These are phyloP conservation scores for Agraylea sexmaculata DNA, from an alignment of 1,140 invertebrate species.

Conservation along the genomic window DNA sequence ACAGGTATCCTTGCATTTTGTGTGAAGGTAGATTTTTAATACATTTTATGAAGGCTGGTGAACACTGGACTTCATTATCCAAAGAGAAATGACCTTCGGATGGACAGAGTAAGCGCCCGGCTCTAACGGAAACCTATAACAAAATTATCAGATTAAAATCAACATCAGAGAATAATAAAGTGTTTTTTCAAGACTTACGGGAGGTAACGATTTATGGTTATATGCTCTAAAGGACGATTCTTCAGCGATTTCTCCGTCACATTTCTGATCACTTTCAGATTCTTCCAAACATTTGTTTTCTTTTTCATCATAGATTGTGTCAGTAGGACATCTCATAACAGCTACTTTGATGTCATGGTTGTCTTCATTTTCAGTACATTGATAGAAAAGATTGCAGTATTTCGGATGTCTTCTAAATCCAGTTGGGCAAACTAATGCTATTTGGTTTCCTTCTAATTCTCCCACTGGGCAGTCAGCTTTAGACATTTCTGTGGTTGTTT, in stretches of 20 bases:
- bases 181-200: conserved; percentile 39
- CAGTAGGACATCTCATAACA: conserved; percentile 60
- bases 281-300: conserved; percentile 57
- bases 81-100: conserved; percentile 55
- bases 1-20: conserved; percentile 54
- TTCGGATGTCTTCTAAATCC: conserved; percentile 72
- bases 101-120: conserved; percentile 48
- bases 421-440: conserved; percentile 61
- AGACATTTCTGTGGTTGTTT: conserved; percentile 24
- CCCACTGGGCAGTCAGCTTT: conserved; percentile 33
- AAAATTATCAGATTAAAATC: conserved; percentile 18
- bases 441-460: conserved; percentile 49
- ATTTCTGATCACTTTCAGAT: conserved; percentile 42
- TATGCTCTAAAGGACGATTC: conserved; percentile 42
- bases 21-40: conserved; percentile 33
- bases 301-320: conserved; percentile 58
- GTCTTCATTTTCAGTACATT: conserved; percentile 54
- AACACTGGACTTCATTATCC: conserved; percentile 49
- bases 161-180: conserved; percentile 15
- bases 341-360: conserved; percentile 59
- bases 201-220: conserved; percentile 38
- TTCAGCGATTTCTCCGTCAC: conserved; percentile 41
- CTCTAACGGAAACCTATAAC: conserved; percentile 49
- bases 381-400: conserved; percentile 74
- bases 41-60: conserved; percentile 64